Conservation (phyloP, 2,113 vertebrate species). For the Otolemur garnettii region DNA sequence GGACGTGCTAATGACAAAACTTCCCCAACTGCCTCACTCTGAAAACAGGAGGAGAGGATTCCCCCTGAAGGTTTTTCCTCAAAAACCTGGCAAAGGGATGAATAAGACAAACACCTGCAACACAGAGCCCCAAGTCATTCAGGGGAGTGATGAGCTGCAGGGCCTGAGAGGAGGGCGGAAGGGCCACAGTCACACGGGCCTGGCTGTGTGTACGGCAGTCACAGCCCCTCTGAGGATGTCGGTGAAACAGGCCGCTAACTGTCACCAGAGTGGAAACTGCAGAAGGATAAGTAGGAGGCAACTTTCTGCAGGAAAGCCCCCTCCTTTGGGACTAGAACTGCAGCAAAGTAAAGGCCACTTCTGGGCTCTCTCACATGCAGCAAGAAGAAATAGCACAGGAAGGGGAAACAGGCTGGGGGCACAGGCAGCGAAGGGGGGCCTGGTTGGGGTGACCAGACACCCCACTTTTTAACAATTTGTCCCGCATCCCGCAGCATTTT, state of each 20-base stretch:
- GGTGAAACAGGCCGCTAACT: conserved; percentile 78
- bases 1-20: conserved; percentile 81
- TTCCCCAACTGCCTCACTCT: conserved; percentile 75
- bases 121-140: conserved; percentile 77
- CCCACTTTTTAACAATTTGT: too few species aligned
- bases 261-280: conserved; percentile 83
- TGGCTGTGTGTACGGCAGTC: conserved; percentile 72
- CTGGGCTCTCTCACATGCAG: background rate
- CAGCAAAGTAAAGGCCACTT: conserved; percentile 68
- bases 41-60: conserved; percentile 56
- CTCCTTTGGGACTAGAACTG: conserved; percentile 57
- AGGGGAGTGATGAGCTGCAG: conserved; percentile 58
- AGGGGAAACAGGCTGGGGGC: accelerated
- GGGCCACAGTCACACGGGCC: conserved; percentile 63
- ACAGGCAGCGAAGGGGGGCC: background rate
- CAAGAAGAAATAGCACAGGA: accelerated
- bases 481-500: too few species aligned
- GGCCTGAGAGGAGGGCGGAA: conserved; percentile 55
- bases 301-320: conserved; percentile 72
- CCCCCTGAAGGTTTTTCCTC: conserved; percentile 81
- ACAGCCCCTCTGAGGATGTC: conserved; percentile 83
- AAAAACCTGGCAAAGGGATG: conserved; percentile 57
- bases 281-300: conserved; percentile 69
- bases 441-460: too few species aligned
- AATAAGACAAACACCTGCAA: conserved; percentile 79